phyloP scores from a whole-genome alignment of 2,888 invertebrate genomes.

The Campoplex capitator region DNA sequence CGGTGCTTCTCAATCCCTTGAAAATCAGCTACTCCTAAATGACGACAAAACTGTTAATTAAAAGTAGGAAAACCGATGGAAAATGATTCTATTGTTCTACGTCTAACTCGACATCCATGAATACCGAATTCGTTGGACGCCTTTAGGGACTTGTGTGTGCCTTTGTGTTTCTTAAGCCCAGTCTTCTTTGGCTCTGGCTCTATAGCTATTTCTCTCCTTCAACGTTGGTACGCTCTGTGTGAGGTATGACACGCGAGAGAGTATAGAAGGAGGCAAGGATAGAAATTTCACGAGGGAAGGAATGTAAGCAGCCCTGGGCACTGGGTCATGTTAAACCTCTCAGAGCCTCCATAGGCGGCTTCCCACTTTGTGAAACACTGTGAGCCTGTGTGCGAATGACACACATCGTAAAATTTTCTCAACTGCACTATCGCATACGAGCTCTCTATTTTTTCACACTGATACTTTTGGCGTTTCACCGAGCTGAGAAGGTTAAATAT shows the following conservation, averaged over 20 bases:
- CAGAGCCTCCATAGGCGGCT: constrained; percentile 2
- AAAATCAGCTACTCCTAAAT: neutral
- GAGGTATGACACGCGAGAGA: constrained; percentile 43
- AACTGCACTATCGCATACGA: neutral
- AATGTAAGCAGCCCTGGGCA: constrained; percentile 67
- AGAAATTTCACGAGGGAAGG: constrained; percentile 54
- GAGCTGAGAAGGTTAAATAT: constrained; percentile 50
- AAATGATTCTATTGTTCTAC: neutral
- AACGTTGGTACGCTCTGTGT: constrained; percentile 49
- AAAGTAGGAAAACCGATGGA: neutral
- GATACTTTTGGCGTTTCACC: neutral
- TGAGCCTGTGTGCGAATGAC: neutral
- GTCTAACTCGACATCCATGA: neutral
- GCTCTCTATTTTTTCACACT: neutral
- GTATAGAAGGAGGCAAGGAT: constrained; percentile 22
- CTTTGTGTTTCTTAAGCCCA: neutral
- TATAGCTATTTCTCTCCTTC: constrained; percentile 26
- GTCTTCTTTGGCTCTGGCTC: neutral
- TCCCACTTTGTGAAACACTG: constrained; percentile 1
- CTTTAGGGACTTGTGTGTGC: neutral
- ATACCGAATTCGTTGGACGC: neutral
- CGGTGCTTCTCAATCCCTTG: too few relatives aligned
- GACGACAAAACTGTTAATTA: neutral
- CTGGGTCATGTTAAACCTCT: constrained; percentile 59
- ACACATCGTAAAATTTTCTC: constrained; percentile 6